phyloP scores from a whole-genome alignment of 2,888 invertebrate genomes.

The Elgonia sp. region DNA sequence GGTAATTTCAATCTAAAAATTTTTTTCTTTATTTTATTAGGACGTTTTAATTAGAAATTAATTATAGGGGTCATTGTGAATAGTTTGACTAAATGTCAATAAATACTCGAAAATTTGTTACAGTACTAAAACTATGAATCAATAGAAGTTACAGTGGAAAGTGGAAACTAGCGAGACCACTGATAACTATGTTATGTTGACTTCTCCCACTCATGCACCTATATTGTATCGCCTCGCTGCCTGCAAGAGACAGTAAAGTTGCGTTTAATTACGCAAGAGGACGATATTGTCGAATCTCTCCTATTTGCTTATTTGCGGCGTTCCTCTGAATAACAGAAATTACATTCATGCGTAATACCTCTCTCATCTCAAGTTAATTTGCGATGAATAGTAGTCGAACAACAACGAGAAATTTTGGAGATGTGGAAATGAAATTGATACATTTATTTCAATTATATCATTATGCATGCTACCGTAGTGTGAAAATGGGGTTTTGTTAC shows the following conservation, averaged over 20 bases:
- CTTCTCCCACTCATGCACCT: constrained; percentile 21
- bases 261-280: constrained; percentile 53
- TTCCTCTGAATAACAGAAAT: constrained; percentile 54
- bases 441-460: no score
- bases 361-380: constrained; percentile 52
- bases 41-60: no score
- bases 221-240: constrained; percentile 17
- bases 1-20: no score
- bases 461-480: no score
- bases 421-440: constrained; percentile 4
- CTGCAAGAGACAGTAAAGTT: constrained; percentile 53
- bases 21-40: no score
- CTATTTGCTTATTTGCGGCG: constrained; percentile 48
- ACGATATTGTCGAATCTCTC: constrained; percentile 54
- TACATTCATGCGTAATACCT: constrained; percentile 44
- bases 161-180: constrained; percentile 15
- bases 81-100: constrained; percentile 13
- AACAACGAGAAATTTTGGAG: constrained; percentile 12
- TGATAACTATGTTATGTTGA: constrained; percentile 33
- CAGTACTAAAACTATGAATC: constrained; percentile 20
- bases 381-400: constrained; percentile 34
- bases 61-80: background rate
- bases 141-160: constrained; percentile 27
- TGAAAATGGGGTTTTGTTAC: no score
- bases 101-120: constrained; percentile 25